Evolutionary conservation across 2,888 invertebrate species (phyloP).

Genomic region (Drosophila testacea): DNA sequence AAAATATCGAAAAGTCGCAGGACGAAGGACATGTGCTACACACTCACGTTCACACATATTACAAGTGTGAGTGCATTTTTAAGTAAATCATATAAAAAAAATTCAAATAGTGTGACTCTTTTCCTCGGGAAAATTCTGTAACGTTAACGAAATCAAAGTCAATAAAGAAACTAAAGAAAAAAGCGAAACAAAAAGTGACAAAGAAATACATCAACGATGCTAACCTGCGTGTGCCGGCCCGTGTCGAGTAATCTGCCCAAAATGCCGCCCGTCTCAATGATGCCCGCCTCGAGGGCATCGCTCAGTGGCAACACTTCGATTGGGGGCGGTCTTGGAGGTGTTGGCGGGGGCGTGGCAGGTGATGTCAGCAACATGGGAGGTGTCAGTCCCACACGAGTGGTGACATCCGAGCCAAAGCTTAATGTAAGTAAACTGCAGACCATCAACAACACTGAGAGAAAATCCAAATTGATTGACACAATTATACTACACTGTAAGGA

Average conservation of each 20-base stretch:
- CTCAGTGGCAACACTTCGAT: slow-evolving; percentile 59
- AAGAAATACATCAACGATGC: slow-evolving; percentile 69
- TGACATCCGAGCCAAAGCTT: slow-evolving; percentile 84
- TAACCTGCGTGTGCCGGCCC: slow-evolving; percentile 85
- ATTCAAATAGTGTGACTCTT: slow-evolving; percentile 13
- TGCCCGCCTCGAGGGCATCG: slow-evolving; percentile 79
- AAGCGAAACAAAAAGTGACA: slow-evolving; percentile 21
- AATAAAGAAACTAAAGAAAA: slow-evolving; percentile 13
- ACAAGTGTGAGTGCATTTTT: slow-evolving; percentile 59
- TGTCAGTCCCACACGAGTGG: slow-evolving; percentile 73
- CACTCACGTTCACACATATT: slow-evolving; percentile 35
- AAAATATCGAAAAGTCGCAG: slow-evolving; percentile 52
- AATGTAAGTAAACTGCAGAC: slow-evolving; percentile 77
- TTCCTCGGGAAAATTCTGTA: slow-evolving; percentile 14
- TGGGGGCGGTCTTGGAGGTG: slow-evolving; percentile 32
- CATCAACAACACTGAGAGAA: slow-evolving; percentile 51
- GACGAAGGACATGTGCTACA: slow-evolving; percentile 38
- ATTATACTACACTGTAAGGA: no score
- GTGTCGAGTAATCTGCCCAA: slow-evolving; percentile 85
- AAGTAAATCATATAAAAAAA: slow-evolving; percentile 46
- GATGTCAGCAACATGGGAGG: slow-evolving; percentile 8
- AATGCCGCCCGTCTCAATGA: slow-evolving; percentile 81
- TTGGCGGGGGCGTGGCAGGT: slow-evolving; percentile 29
- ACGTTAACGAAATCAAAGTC: slow-evolving; percentile 50
- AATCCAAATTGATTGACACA: slow-evolving; percentile 6